A percentile compares a stretch with the other conserved stretches of the same genome.
Conservation (phyloP, 2,888 invertebrate species). For the Cheilosia vernalis region DNA sequence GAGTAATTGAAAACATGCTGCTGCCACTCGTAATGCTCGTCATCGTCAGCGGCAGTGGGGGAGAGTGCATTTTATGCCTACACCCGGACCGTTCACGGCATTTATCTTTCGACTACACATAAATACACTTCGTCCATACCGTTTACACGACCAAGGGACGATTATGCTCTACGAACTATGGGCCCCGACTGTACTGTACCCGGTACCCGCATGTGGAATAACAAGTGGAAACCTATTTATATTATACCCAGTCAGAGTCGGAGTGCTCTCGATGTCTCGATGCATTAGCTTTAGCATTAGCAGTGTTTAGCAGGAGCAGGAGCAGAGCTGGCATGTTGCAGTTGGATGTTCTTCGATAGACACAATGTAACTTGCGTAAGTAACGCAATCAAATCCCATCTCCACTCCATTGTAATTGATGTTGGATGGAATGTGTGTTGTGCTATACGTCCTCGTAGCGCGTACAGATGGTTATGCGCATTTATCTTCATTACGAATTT, state of each 20-base stretch:
- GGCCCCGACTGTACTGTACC: background rate
- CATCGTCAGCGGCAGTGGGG: constrained; percentile 11
- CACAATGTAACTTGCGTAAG: constrained; percentile 64
- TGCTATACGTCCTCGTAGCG: constrained; percentile 2
- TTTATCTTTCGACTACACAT: constrained; percentile 27
- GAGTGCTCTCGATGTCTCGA: constrained; percentile 14
- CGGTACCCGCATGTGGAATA: constrained; percentile 13
- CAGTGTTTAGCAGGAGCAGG: background rate
- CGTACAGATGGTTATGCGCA: constrained; percentile 70
- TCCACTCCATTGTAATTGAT: constrained; percentile 52
- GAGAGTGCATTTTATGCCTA: constrained; percentile 12
- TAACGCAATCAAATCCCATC: constrained; percentile 65
- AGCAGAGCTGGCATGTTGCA: constrained; percentile 37
- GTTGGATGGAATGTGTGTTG: constrained; percentile 35
- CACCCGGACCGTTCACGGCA: constrained; percentile 8
- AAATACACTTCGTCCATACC: constrained; percentile 1
- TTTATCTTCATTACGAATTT: constrained; percentile 71
- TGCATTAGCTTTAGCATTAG: constrained; percentile 40
- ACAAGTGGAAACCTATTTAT: constrained; percentile 65
- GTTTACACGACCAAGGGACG: constrained; percentile 12
- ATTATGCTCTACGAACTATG: background rate
- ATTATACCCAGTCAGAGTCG: constrained; percentile 28
- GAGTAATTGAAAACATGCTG: constrained; percentile 61
- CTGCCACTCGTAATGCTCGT: background rate
- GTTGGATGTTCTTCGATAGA: constrained; percentile 22